Evolutionary conservation across 1,140 invertebrate species (phyloP), one percentile per base, ranked within the genome.

Genomic region (Cotesia vestalis): DNA sequence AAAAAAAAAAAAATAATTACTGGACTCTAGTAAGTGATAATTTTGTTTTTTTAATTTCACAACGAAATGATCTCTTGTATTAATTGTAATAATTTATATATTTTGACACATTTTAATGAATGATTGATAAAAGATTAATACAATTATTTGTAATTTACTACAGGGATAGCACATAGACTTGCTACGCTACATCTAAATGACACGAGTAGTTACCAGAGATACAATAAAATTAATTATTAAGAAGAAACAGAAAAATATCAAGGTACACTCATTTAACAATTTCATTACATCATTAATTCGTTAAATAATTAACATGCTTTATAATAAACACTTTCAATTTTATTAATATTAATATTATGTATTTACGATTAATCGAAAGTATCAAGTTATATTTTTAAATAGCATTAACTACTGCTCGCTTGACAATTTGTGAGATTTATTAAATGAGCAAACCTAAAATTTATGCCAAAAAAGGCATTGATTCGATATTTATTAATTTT

Each of bases 401-500:
- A 17, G 4, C 36, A n/a, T 64, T 71, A 61, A 69, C 59, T 66
- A 59, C 69, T 57, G n/a, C n/a, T 17, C 4, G n/a, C 34, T 36
- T 17, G 9, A 62, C 68, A 55, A 35, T 57, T 38, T 67, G 52
- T 17, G 51, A 72, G 72, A 74, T 74, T 6, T 77, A 74, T 77
- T 72, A 74, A 81, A 81, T 75, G 75, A 81, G 77, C 79, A 78
- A 69, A 78, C 74, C 73, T 59, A 46, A 55, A 55, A 55, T 68
- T 35, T 55, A 9, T 46, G 40, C 40, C 40, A 46, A 46, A 46
- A 46, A 46, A 46, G 40, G 40, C 40, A 46, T 11, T 46, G 2
- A 35, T 17, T 38, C 3, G 34, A 62, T 38, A 62, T 35, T 34
- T 27, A 36, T 68, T 52, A 46, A 4, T 14, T 40, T 40, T 73